phyloP scores from a whole-genome alignment of 2,888 invertebrate species.

The Sceliomorpha sp. region DNA sequence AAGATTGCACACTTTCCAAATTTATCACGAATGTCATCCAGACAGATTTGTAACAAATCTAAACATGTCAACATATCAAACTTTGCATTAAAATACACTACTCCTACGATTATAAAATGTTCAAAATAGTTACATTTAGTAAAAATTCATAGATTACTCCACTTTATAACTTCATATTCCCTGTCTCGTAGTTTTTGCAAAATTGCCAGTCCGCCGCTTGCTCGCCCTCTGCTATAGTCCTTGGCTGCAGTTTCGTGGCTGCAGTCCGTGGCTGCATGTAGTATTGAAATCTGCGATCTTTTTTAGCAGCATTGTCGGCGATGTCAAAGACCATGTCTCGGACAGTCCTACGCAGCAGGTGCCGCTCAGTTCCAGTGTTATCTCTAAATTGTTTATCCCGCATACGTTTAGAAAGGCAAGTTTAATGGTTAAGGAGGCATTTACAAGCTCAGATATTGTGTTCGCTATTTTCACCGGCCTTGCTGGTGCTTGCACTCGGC shows the following conservation, averaged over 20 bases:
- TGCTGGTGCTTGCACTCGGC: no score
- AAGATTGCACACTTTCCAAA: constrained; percentile 5
- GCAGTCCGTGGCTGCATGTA: no score
- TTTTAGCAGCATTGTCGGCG: no score
- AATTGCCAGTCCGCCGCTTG: constrained; percentile 11
- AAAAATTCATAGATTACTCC: constrained; percentile 5
- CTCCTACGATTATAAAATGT: constrained; percentile 12
- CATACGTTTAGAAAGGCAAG: no score
- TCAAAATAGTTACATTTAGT: constrained; percentile 9
- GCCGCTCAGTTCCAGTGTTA: no score
- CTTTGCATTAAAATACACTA: constrained; percentile 14
- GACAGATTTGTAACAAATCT: constrained; percentile 10
- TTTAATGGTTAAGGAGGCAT: no score
- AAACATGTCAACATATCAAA: background rate
- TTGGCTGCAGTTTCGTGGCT: background rate
- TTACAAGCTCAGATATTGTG: no score
- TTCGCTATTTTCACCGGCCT: no score
- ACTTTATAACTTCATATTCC: constrained; percentile 4
- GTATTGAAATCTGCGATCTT: no score
- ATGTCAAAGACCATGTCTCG: no score
- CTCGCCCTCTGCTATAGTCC: constrained; percentile 9
- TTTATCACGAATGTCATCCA: constrained; percentile 8
- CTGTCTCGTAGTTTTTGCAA: background rate
- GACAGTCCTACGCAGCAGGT: no score
- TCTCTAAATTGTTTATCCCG: no score